Percentiles rank a stretch among this genome's conserved stretches.
Conservation (phyloP, 2,797 vertebrate species). For the Trachops cirrhosus region DNA sequence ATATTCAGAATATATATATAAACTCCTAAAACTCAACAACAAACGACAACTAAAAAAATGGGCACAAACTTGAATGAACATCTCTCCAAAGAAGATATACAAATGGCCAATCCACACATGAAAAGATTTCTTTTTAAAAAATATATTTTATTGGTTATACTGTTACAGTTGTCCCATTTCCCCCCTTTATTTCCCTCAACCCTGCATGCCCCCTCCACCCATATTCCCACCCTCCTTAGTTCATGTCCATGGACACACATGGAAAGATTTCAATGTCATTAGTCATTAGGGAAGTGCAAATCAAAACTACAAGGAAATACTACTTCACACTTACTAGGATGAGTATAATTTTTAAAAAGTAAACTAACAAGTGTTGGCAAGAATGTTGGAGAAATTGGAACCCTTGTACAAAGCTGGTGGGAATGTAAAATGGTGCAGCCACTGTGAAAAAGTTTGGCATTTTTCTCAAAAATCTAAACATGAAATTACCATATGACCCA, state of each 20-base stretch:
- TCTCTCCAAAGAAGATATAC: background rate
- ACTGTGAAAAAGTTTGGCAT: background rate
- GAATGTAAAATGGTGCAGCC: background rate
- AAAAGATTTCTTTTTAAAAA: background rate
- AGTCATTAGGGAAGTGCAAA: background rate
- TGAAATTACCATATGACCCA: background rate
- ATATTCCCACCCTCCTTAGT: no score
- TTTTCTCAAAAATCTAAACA: background rate
- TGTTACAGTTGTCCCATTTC: no score
- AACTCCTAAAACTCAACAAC: background rate
- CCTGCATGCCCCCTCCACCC: no score
- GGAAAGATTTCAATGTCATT: background rate
- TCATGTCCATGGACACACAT: background rate
- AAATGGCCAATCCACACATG: background rate
- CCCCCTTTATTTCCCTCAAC: no score
- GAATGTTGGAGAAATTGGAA: background rate
- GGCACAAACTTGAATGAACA: background rate
- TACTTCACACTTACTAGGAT: background rate
- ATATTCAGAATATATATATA: background rate
- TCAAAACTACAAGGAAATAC: background rate
- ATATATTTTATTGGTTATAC: no score
- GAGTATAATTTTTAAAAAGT: background rate
- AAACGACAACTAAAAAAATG: background rate
- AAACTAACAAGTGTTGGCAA: background rate
- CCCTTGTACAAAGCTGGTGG: background rate